Percentiles rank a stretch among this genome's conserved stretches.
Evolutionary conservation across 1,140 invertebrate genomes (phyloP).

Genomic region (Centruroides sculpturatus): DNA sequence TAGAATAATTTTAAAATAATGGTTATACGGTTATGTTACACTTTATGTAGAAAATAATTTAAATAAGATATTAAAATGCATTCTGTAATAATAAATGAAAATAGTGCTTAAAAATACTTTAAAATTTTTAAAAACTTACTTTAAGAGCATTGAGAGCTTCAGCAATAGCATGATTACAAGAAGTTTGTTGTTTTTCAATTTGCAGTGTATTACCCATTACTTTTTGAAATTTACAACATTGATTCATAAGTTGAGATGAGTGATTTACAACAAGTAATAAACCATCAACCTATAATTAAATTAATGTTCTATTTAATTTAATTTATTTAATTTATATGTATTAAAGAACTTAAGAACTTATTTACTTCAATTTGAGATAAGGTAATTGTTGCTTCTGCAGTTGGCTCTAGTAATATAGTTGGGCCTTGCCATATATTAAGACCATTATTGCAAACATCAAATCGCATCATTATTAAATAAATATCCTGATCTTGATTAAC

Average conservation of each 20-base stretch:
- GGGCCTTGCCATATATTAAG: conserved; percentile 24
- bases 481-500: conserved; percentile 18
- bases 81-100: too few relatives aligned
- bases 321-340: neutral
- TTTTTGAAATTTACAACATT: conserved; percentile 29
- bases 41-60: too few relatives aligned
- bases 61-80: too few relatives aligned
- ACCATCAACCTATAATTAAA: conserved; percentile 28
- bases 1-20: too few relatives aligned
- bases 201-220: conserved; percentile 28
- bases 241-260: conserved; percentile 26
- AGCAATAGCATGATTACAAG: conserved; percentile 40
- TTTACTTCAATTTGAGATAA: conserved; percentile 31
- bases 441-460: conserved; percentile 6
- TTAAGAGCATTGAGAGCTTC: conserved; percentile 45
- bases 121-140: conserved; percentile 25
- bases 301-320: neutral
- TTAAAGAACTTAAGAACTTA: neutral
- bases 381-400: conserved; percentile 34
- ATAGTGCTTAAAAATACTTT: too few relatives aligned
- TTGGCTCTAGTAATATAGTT: conserved; percentile 29
- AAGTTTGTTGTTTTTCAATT: conserved; percentile 32
- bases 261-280: conserved; percentile 33
- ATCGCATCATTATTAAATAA: conserved; percentile 30
- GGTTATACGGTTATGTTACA: too few relatives aligned